Evolutionary conservation across 2,797 vertebrate species (phyloP).

Genomic region (Alectoris magna): DNA sequence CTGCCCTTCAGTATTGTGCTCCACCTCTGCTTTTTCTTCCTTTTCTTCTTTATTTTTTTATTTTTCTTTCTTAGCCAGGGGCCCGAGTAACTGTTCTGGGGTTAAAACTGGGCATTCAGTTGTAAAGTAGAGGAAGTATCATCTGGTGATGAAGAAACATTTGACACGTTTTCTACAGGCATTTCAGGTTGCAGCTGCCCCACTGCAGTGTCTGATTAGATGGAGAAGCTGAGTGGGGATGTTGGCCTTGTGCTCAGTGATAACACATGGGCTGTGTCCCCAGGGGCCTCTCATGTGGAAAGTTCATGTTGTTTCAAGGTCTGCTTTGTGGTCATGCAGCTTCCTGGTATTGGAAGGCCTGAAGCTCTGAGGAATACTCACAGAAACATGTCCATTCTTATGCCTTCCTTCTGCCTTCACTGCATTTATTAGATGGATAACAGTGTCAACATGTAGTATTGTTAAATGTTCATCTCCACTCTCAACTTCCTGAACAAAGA

Average conservation of each 20-base stretch:
- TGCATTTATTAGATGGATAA: not conserved
- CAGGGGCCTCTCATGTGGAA: not conserved
- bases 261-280: not conserved
- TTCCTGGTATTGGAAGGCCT: not conserved
- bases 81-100: not conserved
- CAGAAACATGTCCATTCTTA: not conserved
- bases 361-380: not conserved
- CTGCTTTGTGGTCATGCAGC: not conserved
- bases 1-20: not conserved
- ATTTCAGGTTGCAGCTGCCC: not conserved
- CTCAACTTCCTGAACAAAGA: not conserved
- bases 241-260: not conserved
- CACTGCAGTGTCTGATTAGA: rapidly evolving
- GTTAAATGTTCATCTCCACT: not conserved
- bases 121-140: not conserved
- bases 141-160: not conserved
- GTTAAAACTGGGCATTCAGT: not conserved
- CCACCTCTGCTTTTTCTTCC: not conserved
- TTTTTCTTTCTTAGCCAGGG: not conserved
- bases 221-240: rapidly evolving
- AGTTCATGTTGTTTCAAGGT: not conserved
- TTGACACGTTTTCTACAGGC: rapidly evolving
- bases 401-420: not conserved
- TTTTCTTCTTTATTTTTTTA: rapidly evolving
- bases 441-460: not conserved